Conservation (phyloP, 2,888 invertebrate genomes). For the Mythimna impura region DNA sequence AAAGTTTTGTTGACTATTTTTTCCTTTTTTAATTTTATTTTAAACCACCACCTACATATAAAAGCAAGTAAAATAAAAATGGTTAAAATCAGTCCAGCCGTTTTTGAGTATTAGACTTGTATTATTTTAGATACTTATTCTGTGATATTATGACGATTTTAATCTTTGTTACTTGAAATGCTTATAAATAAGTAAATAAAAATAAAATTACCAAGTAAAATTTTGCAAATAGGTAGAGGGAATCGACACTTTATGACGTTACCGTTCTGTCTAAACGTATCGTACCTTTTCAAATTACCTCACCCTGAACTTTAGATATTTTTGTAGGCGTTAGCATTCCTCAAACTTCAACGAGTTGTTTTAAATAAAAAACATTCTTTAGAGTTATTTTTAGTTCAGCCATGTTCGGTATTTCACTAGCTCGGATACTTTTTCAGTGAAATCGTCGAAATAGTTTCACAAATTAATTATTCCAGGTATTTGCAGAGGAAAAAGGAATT, state of each 20-base stretch:
- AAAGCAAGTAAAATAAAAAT: too few species aligned
- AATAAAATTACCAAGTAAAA: too few species aligned
- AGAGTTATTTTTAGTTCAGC: constrained; percentile 36
- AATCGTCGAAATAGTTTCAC: constrained; percentile 42
- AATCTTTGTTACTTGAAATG: too few species aligned
- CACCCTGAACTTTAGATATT: not conserved
- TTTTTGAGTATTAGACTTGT: too few species aligned
- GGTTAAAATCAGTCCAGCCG: too few species aligned
- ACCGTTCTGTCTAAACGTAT: not conserved
- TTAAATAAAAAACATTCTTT: constrained; percentile 19
- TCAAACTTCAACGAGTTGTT: constrained; percentile 17
- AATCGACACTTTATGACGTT: not conserved
- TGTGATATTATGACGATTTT: too few species aligned
- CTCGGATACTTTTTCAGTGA: constrained; percentile 33
- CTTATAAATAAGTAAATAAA: too few species aligned
- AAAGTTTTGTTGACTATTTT: too few species aligned
- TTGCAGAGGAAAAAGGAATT: constrained; percentile 9
- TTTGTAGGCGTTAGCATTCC: constrained; percentile 1
- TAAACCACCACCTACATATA: too few species aligned
- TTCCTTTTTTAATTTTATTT: too few species aligned
- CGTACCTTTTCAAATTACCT: not conserved
- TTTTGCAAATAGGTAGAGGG: not conserved
- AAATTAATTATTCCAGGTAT: constrained; percentile 26
- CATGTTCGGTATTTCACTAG: constrained; percentile 36
- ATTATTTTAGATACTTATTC: too few species aligned